These are phyloP conservation scores for Conus betulinus DNA, from an alignment of 1,140 invertebrate genomes.

Conservation along the genomic window DNA sequence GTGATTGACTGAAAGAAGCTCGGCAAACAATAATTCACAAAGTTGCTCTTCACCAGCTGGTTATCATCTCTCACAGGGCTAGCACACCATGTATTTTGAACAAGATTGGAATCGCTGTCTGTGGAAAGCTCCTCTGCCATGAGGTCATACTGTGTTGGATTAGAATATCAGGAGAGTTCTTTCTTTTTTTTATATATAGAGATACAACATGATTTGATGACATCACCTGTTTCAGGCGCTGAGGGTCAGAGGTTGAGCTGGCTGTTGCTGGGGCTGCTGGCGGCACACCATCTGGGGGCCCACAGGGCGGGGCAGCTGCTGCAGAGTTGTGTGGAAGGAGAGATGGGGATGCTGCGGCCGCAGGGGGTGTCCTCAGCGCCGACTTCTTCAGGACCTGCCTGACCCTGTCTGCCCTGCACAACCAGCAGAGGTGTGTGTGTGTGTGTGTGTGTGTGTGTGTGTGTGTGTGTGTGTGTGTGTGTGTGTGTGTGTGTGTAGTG, in stretches of 20 bases:
- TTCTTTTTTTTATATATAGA: too few species aligned
- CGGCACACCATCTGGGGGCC: constrained; percentile 47
- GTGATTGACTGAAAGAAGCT: too few species aligned
- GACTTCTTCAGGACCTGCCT: neutral
- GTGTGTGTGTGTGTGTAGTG: neutral
- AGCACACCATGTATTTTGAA: too few species aligned
- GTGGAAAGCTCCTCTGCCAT: too few species aligned
- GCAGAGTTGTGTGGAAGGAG: constrained; percentile 37
- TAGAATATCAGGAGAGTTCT: too few species aligned
- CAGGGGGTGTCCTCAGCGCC: neutral
- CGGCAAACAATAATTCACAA: too few species aligned
- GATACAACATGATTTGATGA: too few species aligned
- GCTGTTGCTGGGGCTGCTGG: constrained; percentile 47
- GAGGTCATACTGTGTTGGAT: too few species aligned
- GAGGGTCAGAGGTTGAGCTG: constrained; percentile 27
- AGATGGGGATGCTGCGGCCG: neutral
- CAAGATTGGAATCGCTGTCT: too few species aligned
- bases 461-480: neutral
- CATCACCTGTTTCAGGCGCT: neutral
- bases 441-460: neutral
- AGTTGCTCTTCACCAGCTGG: too few species aligned
- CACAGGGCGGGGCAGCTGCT: constrained; percentile 47
- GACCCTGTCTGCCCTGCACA: neutral
- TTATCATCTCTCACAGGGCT: too few species aligned
- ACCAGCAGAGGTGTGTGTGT: constrained; percentile 17